phyloP scores from a whole-genome alignment of 2,113 vertebrate species.

The Psilopsiagon aymara region DNA sequence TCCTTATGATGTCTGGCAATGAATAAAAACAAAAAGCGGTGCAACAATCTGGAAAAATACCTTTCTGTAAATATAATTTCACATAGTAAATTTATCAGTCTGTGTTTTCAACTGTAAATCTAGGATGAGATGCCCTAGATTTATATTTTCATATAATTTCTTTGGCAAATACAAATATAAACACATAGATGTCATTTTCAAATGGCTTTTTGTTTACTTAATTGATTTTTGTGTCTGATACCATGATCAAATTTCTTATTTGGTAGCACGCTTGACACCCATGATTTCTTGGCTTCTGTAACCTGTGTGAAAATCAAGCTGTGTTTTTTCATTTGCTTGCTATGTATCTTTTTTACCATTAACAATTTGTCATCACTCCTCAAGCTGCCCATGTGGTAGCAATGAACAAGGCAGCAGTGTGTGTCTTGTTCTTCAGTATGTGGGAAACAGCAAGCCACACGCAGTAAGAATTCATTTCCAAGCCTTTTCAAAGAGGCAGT shows the following conservation, averaged over 20 bases:
- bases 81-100: background rate
- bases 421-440: background rate
- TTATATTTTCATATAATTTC: background rate
- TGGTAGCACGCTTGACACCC: background rate
- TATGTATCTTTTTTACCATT: background rate
- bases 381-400: slow-evolving; percentile 10
- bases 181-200: background rate
- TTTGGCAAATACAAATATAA: background rate
- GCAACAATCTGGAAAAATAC: background rate
- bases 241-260: background rate
- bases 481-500: background rate
- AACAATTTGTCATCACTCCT: slow-evolving; percentile 19
- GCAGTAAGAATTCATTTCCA: background rate
- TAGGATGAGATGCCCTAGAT: background rate
- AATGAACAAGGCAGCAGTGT: background rate
- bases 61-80: background rate
- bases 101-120: background rate
- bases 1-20: background rate
- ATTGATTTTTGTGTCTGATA: background rate
- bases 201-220: background rate
- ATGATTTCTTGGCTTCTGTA: background rate
- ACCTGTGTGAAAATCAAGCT: slow-evolving; percentile 6
- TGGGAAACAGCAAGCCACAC: slow-evolving; percentile 1
- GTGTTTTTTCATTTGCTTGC: background rate
- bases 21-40: background rate